phyloP scores from a whole-genome alignment of 2,888 invertebrate species.

The Deladenus siricidicola region DNA sequence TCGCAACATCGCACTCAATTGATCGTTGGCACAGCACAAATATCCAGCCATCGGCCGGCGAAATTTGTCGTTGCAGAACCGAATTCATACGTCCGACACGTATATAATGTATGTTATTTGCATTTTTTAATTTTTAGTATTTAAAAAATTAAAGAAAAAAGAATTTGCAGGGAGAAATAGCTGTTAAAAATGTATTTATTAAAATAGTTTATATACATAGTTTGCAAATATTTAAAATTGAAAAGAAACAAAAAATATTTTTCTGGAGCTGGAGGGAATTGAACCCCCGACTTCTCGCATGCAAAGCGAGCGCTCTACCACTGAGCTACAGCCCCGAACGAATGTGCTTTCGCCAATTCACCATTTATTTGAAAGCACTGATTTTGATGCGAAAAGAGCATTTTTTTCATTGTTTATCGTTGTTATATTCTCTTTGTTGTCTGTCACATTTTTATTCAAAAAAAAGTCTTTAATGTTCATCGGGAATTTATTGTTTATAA shows the following conservation, averaged over 20 bases:
- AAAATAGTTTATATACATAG: background rate
- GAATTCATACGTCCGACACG: conserved; percentile 19
- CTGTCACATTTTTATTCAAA: too few relatives aligned
- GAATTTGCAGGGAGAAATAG: background rate
- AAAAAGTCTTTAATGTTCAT: too few relatives aligned
- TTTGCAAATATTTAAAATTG: background rate
- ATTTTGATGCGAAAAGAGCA: too few relatives aligned
- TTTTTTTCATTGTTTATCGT: too few relatives aligned
- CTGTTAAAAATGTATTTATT: background rate
- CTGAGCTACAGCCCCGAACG: conserved; percentile 39
- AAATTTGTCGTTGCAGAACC: conserved; percentile 25
- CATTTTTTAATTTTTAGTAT: background rate
- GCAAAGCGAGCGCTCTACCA: conserved; percentile 53
- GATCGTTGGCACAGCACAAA: conserved; percentile 11
- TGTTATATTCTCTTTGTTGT: too few relatives aligned
- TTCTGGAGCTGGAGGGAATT: background rate
- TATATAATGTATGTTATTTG: conserved; percentile 25
- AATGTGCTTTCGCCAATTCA: background rate
- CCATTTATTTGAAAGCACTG: background rate
- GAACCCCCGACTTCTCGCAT: conserved; percentile 45
- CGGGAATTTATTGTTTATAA: too few relatives aligned
- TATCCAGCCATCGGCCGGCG: conserved; percentile 12
- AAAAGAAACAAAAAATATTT: background rate
- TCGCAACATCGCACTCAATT: conserved; percentile 8
- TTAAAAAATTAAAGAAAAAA: background rate